Conservation (phyloP, 2,888 invertebrate species). For the Philopedon plagiatum region DNA sequence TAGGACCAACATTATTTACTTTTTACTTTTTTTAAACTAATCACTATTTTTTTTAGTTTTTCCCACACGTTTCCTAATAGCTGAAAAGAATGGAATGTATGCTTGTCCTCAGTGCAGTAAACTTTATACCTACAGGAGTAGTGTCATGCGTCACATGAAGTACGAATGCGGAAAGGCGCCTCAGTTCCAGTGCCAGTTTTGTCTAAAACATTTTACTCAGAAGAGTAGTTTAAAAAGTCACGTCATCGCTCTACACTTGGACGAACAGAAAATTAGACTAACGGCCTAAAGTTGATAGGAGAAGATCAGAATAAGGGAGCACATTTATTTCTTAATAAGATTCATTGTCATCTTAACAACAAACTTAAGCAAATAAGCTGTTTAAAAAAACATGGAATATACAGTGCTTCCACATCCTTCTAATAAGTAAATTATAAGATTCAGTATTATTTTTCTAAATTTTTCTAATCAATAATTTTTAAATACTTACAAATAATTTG, state of each 20-base stretch:
- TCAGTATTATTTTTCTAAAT: too few relatives aligned
- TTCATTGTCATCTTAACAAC: too few relatives aligned
- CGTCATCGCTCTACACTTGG: slow-evolving; percentile 22
- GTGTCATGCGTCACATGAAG: slow-evolving; percentile 48
- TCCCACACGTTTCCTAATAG: not conserved
- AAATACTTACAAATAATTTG: too few relatives aligned
- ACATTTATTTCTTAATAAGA: too few relatives aligned
- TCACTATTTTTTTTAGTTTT: not conserved
- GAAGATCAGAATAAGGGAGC: too few relatives aligned
- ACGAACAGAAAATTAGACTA: slow-evolving; percentile 14
- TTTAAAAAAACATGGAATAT: too few relatives aligned
- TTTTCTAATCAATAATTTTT: too few relatives aligned
- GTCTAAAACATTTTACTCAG: slow-evolving; percentile 48
- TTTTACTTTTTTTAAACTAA: not conserved
- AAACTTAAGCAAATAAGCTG: too few relatives aligned
- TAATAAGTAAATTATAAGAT: too few relatives aligned
- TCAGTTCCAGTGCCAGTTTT: slow-evolving; percentile 52
- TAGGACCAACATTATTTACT: not conserved
- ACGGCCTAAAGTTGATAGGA: not conserved
- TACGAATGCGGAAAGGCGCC: slow-evolving; percentile 54
- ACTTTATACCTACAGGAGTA: slow-evolving; percentile 42
- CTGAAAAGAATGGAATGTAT: slow-evolving; percentile 15
- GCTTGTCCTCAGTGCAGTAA: slow-evolving; percentile 39
- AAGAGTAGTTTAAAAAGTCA: slow-evolving; percentile 54
- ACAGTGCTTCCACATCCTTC: too few relatives aligned